Evolutionary conservation across 2,888 invertebrate genomes (phyloP).

Genomic region (Brassicogethes aeneus): DNA sequence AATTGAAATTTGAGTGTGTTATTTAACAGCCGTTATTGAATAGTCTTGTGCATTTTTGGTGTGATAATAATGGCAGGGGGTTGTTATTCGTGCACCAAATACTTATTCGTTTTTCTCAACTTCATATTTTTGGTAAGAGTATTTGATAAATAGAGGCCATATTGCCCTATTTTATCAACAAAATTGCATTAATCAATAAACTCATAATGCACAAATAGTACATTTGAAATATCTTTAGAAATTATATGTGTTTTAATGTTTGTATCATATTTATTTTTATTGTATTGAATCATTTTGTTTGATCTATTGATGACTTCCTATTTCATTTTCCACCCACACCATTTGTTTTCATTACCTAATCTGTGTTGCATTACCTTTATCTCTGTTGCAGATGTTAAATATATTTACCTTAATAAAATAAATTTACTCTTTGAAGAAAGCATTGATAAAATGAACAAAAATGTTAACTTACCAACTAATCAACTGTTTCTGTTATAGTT

Average conservation of each 20-base stretch:
- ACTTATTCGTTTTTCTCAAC: conserved; percentile 61
- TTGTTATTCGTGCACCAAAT: conserved; percentile 63
- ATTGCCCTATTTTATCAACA: conserved; percentile 16
- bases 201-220: too few relatives aligned
- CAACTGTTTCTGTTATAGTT: too few relatives aligned
- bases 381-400: too few relatives aligned
- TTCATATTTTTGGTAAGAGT: conserved; percentile 64
- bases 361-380: too few relatives aligned
- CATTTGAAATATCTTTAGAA: background rate
- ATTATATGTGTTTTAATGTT: background rate
- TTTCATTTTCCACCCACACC: background rate
- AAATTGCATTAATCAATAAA: conserved; percentile 12
- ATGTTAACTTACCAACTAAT: too few relatives aligned
- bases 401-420: too few relatives aligned
- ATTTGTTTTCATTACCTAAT: background rate
- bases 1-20: background rate
- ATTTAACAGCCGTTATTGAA: background rate
- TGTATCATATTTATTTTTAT: background rate
- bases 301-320: background rate
- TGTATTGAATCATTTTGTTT: background rate
- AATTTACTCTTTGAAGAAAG: too few relatives aligned
- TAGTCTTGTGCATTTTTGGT: background rate
- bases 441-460: too few relatives aligned
- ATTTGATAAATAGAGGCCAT: conserved; percentile 20
- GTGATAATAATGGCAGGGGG: conserved; percentile 51